Evolutionary conservation across 2,113 vertebrate genomes (phyloP).

Genomic region (Spea bombifrons): DNA sequence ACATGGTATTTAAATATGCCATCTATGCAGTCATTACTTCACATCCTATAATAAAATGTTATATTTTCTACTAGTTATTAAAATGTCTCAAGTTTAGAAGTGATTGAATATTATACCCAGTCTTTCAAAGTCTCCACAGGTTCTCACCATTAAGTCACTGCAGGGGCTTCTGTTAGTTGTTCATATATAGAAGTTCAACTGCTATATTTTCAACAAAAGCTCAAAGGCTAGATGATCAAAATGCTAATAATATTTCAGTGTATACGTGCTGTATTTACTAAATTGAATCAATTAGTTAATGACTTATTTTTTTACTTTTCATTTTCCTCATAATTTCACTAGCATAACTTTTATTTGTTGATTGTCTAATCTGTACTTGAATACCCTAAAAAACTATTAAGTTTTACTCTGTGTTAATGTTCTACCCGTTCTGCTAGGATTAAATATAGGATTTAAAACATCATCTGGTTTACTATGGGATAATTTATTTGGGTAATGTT

Average conservation of each 20-base stretch:
- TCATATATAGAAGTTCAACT: not conserved
- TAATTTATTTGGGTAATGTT: not conserved
- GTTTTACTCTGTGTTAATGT: too few species aligned
- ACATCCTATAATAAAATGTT: slow-evolving; percentile 13
- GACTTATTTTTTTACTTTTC: not conserved
- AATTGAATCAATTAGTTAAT: not conserved
- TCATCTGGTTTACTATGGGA: not conserved
- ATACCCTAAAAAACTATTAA: too few species aligned
- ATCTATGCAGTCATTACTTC: slow-evolving; percentile 7
- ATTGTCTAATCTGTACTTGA: too few species aligned
- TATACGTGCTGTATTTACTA: not conserved
- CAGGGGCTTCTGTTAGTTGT: slow-evolving; percentile 1
- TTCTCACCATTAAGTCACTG: not conserved
- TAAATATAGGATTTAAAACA: too few species aligned
- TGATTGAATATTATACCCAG: not conserved
- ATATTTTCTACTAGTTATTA: slow-evolving; percentile 12
- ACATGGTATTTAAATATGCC: slow-evolving; percentile 8
- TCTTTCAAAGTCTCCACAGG: slow-evolving; percentile 3
- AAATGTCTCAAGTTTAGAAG: slow-evolving; percentile 5
- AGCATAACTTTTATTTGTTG: too few species aligned
- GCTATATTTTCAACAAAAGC: slow-evolving; percentile 5
- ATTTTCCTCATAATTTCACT: not conserved
- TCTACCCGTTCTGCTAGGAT: too few species aligned
- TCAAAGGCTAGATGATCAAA: not conserved
- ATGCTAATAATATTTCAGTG: not conserved